Percentiles rank a stretch among this genome's conserved stretches.
These are phyloP conservation scores for Eubucco bourcierii DNA, from an alignment of 2,113 vertebrate genomes.

Conservation along the genomic window DNA sequence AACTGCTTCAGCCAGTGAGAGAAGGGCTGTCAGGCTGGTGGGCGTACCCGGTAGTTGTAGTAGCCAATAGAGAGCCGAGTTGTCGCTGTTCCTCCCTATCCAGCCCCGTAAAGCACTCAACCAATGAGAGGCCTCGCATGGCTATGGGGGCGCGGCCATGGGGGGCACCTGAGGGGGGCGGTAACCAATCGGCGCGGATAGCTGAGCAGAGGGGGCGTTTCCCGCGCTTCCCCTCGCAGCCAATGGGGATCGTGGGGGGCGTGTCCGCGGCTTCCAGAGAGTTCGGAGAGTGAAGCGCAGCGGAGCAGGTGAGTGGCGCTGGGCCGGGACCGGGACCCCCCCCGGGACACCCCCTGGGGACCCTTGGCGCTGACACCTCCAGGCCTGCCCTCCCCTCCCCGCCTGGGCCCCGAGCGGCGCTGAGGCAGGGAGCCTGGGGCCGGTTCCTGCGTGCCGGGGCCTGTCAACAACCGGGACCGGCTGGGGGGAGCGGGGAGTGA, in stretches of 20 bases:
- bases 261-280: conserved; percentile 6
- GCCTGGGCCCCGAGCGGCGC: background rate
- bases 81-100: background rate
- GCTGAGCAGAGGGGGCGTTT: background rate
- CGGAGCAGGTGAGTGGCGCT: background rate
- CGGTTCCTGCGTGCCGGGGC: background rate
- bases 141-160: accelerated
- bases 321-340: background rate
- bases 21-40: background rate
- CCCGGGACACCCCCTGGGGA: background rate
- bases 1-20: background rate
- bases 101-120: background rate
- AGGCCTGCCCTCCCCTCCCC: background rate
- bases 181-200: too few species aligned
- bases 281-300: background rate
- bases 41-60: background rate
- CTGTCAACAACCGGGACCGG: background rate
- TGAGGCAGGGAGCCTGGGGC: background rate
- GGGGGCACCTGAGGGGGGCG: background rate
- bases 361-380: background rate
- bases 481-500: too few species aligned
- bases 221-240: background rate
- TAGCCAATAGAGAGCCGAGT: background rate
- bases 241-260: background rate
- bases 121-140: background rate